These are phyloP conservation scores for Crypturellus undulatus DNA, from an alignment of 2,113 vertebrate genomes.

Conservation along the genomic window DNA sequence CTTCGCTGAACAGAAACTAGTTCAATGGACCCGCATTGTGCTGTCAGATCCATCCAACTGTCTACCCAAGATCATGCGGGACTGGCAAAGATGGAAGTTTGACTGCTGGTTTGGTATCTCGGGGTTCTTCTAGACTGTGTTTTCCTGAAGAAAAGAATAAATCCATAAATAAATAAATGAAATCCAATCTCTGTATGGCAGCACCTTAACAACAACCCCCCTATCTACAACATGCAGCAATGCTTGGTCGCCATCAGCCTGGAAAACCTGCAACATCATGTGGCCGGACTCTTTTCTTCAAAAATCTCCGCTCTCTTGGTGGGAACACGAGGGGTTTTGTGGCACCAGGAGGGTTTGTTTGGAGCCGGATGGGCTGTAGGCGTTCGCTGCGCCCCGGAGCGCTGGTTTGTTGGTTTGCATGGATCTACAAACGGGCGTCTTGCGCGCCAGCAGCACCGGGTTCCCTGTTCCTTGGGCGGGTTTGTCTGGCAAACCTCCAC, in stretches of 20 bases:
- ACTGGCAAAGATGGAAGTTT: background rate
- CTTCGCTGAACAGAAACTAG: background rate
- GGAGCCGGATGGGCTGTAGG: background rate
- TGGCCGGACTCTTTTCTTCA: background rate
- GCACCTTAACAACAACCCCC: background rate
- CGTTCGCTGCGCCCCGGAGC: background rate
- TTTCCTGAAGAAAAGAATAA: background rate
- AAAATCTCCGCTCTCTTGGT: background rate
- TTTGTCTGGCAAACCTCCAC: too few relatives aligned
- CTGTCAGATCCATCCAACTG: background rate
- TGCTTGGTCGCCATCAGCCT: background rate
- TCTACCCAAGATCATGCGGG: background rate
- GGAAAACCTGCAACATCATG: too few relatives aligned
- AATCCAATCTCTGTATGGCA: background rate
- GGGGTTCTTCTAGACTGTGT: background rate
- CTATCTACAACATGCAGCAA: accelerated
- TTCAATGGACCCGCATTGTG: background rate
- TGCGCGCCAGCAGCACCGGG: too few relatives aligned
- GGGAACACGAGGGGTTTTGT: background rate
- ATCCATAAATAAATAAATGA: too few relatives aligned
- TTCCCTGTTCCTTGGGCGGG: too few relatives aligned
- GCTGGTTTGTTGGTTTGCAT: background rate
- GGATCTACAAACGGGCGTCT: too few relatives aligned
- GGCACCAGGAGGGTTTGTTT: background rate
- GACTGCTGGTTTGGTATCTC: background rate